Conservation (phyloP, 2,797 vertebrate species). For the Phalloptychus januarius region DNA sequence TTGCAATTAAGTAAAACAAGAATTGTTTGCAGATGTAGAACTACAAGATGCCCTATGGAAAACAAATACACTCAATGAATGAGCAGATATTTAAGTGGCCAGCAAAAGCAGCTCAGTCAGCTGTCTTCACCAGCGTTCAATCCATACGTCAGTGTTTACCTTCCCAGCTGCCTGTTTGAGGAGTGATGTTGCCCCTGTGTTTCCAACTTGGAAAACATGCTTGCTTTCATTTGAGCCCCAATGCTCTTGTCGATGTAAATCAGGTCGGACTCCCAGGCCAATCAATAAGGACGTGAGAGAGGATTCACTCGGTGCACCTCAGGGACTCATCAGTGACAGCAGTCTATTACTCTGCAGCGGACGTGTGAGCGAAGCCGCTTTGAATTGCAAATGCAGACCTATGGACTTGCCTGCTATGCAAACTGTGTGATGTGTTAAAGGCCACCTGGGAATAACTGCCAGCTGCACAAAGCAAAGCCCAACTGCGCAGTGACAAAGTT, state of each 20-base stretch:
- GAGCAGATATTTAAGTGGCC: conserved; percentile 16
- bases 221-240: conserved; percentile 59
- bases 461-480: conserved; percentile 42
- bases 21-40: not conserved
- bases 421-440: conserved; percentile 60
- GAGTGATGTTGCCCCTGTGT: conserved; percentile 48
- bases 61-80: not conserved
- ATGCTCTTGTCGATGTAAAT: conserved; percentile 69
- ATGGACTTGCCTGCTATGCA: conserved; percentile 64
- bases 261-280: conserved; percentile 50
- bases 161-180: conserved; percentile 39
- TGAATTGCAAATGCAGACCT: conserved; percentile 72
- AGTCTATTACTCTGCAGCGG: conserved; percentile 66
- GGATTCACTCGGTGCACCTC: conserved; percentile 64
- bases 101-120: conserved; percentile 48
- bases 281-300: conserved; percentile 67
- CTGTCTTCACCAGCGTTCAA: conserved; percentile 26
- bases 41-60: not conserved
- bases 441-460: conserved; percentile 49
- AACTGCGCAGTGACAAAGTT: conserved; percentile 35
- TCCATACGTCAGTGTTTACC: conserved; percentile 51
- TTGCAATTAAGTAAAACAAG: not conserved
- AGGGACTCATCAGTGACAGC: conserved; percentile 71
- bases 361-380: conserved; percentile 39
- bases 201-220: conserved; percentile 71